These are phyloP conservation scores for Tanytarsus gracilentus DNA, from an alignment of 2,888 invertebrate species.

Conservation along the genomic window DNA sequence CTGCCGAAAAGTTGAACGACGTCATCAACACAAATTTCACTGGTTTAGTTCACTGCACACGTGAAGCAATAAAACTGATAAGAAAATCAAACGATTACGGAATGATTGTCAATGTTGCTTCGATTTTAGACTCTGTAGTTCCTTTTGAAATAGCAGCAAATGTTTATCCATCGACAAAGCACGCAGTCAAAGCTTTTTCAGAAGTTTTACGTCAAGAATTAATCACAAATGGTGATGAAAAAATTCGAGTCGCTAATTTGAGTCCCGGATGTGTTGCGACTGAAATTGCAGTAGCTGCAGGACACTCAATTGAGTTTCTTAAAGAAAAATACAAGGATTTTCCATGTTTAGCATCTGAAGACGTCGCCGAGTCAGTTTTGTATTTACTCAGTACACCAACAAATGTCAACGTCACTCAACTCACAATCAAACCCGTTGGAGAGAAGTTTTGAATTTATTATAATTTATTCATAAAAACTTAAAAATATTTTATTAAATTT, in stretches of 20 bases:
- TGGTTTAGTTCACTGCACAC: constrained; percentile 44
- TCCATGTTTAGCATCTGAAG: too few relatives aligned
- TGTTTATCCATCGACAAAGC: constrained; percentile 39
- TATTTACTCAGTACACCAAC: too few relatives aligned
- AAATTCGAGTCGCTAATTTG: constrained; percentile 41
- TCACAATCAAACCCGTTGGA: too few relatives aligned
- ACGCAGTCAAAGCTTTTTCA: constrained; percentile 39
- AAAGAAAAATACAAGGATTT: too few relatives aligned
- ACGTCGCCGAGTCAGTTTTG: too few relatives aligned
- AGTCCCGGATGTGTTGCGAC: too few relatives aligned
- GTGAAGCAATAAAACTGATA: constrained; percentile 46
- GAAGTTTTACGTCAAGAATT: constrained; percentile 41
- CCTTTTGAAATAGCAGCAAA: constrained; percentile 33
- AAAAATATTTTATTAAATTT: too few relatives aligned
- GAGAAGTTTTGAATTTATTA: too few relatives aligned
- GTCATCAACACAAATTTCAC: constrained; percentile 45
- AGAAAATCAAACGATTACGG: constrained; percentile 40
- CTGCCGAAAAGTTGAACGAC: constrained; percentile 34
- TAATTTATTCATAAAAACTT: too few relatives aligned
- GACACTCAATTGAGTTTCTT: too few relatives aligned
- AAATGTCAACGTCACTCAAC: too few relatives aligned
- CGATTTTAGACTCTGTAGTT: constrained; percentile 36
- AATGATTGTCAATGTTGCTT: constrained; percentile 45
- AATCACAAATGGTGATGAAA: constrained; percentile 32
- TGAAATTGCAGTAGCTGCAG: too few relatives aligned